These are phyloP conservation scores for Charaxes varanes DNA, from an alignment of 1,140 invertebrate genomes.

Conservation along the genomic window DNA sequence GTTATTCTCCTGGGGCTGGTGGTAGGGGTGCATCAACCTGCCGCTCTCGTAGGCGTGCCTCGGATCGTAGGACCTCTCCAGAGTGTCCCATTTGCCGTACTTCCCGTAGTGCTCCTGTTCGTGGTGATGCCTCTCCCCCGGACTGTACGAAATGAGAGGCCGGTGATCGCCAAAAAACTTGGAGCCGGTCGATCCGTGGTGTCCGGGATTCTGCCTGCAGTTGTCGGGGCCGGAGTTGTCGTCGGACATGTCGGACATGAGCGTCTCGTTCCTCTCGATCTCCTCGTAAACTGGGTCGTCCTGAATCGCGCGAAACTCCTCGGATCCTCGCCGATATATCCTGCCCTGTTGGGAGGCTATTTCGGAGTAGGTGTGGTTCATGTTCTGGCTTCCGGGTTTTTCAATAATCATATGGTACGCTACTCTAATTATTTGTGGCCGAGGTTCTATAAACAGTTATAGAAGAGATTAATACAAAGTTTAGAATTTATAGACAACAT, in stretches of 20 bases:
- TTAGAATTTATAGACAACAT: no score
- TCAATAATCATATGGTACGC: no score
- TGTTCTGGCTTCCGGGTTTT: constrained; percentile 50
- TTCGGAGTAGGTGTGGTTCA: constrained; percentile 78
- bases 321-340: constrained; percentile 64
- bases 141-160: constrained; percentile 82
- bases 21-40: constrained; percentile 66
- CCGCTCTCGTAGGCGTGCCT: constrained; percentile 58
- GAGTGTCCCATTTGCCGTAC: constrained; percentile 76
- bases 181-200: constrained; percentile 75
- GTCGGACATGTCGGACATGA: constrained; percentile 86
- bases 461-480: no score
- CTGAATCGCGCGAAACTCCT: constrained; percentile 70
- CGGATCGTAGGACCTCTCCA: constrained; percentile 70
- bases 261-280: constrained; percentile 82
- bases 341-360: constrained; percentile 70
- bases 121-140: constrained; percentile 71
- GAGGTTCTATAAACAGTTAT: no score
- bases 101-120: constrained; percentile 74
- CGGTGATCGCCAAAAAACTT: constrained; percentile 87
- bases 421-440: no score
- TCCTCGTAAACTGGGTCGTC: constrained; percentile 89
- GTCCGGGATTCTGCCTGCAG: constrained; percentile 70
- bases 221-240: constrained; percentile 87
- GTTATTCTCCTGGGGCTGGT: constrained; percentile 72